Base-by-base conservation (phyloP, 2,797 vertebrate genomes). In the Octomys mimax region DNA sequence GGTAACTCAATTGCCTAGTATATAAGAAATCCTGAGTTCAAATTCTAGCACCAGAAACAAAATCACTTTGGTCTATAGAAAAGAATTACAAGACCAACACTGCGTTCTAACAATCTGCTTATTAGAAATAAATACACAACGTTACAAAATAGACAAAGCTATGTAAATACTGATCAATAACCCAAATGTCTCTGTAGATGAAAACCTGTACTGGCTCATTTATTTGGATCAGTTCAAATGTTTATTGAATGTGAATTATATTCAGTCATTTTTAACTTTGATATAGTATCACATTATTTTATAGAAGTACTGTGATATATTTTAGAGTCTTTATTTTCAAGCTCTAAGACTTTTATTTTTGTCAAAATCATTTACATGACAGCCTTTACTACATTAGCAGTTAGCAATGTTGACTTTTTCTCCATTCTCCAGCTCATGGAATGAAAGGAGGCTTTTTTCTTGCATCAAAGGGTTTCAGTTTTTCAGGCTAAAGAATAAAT, bases 401-500 rank as follows among this genome's bases (percentile, higher is more conserved):
- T 62, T 62, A 83, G n/a, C n/a, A 86, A 57, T 62, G 42, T 66
- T 62, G 59, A 79, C 18, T 92, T 54, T 71, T 42, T 78, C 24
- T 5, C 6, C 52, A n/a, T 71, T 46, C 26, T 95, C 28, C 22
- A 89, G 36, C 4, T 83, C 7, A 70, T 68, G 18, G 28, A 73
- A 80, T 46, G 12, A 95, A 87, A 94, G 33, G 28, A 87, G 77
- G 66, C 42, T 82, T 89, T 91, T 91, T 66, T 96, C 42, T 79
- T 80, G 5, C 33, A 52, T 46, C 52, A 18, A 52, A 75, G 90
- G 0, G 0, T 49, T 92, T 97, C 28, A 31, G 24, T 26, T 95
- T 94, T 79, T 95, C 86, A 68, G 75, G 31, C 18, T 94, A 83
- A 71, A 10, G 80, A 14, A 49, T 84, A 92, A 97, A 64, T 28